Percentiles rank a stretch among this genome's conserved stretches.
phyloP scores from a whole-genome alignment of 2,797 vertebrate genomes.

The Nothura maculosa region DNA sequence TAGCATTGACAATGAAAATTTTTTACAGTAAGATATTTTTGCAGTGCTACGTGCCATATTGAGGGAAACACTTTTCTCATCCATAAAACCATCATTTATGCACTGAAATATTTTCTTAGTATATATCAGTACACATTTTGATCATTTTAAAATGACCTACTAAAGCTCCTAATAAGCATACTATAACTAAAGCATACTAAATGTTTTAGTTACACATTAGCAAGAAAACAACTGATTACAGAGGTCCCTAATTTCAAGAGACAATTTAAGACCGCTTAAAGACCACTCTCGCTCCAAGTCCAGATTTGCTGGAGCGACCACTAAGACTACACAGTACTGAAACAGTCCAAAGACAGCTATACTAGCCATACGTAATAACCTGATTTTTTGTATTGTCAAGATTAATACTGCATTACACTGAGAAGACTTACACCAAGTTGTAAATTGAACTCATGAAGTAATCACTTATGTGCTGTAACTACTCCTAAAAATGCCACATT shows the following conservation, averaged over 20 bases:
- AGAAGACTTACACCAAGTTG: background rate
- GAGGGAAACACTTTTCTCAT: background rate
- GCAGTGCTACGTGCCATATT: too few relatives aligned
- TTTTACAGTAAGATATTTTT: too few relatives aligned
- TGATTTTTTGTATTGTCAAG: background rate
- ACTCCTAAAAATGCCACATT: background rate
- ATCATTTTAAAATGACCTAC: background rate
- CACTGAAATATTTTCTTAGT: background rate
- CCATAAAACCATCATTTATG: background rate
- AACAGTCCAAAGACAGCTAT: background rate
- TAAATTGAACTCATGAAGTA: background rate
- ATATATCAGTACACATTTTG: accelerated
- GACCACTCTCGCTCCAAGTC: background rate
- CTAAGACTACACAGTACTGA: background rate
- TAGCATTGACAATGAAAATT: background rate
- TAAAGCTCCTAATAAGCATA: too few relatives aligned
- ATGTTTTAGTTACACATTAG: background rate
- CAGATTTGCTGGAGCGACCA: background rate
- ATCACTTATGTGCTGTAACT: background rate
- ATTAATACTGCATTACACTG: background rate
- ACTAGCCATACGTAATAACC: accelerated
- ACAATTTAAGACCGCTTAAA: background rate
- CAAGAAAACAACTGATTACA: background rate
- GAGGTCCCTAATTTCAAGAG: background rate
- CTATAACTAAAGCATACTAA: background rate